Percentiles rank a stretch among this genome's conserved stretches.
These are phyloP conservation scores for Eulemur albifrons DNA, from an alignment of 2,797 vertebrate genomes.

Conservation along the genomic window DNA sequence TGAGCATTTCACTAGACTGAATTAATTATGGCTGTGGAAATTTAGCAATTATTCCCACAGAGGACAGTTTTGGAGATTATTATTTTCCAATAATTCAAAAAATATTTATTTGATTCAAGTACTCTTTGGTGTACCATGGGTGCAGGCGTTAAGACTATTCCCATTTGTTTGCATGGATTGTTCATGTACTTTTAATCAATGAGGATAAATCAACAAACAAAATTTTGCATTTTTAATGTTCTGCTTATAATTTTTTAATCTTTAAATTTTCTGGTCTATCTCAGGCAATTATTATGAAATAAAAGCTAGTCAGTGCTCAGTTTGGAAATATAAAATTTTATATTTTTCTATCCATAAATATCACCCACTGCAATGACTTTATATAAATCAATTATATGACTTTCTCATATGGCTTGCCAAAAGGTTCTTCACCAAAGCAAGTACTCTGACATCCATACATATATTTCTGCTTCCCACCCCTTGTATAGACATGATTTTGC, in stretches of 20 bases:
- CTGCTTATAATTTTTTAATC: neutral
- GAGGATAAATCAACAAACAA: neutral
- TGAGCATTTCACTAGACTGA: neutral
- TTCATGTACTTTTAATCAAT: neutral
- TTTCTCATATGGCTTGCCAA: neutral
- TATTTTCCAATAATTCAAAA: neutral
- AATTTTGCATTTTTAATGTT: neutral
- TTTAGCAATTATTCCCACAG: neutral
- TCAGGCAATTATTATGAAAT: slow-evolving; percentile 24
- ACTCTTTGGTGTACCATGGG: neutral
- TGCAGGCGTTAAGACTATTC: neutral
- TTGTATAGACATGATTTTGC: neutral
- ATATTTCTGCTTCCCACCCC: neutral
- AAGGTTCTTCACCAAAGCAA: neutral
- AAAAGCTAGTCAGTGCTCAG: neutral
- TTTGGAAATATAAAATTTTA: neutral
- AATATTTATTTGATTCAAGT: neutral
- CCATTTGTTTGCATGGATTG: neutral
- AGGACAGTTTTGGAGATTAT: neutral
- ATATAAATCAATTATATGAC: neutral
- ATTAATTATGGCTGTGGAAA: neutral
- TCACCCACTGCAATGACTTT: neutral
- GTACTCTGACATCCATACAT: neutral
- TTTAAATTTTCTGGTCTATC: neutral
- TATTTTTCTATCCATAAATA: neutral